A percentile compares a stretch with the other conserved stretches of the same genome.
phyloP scores from a whole-genome alignment of 1,140 invertebrate genomes.

The Drosophila serrata region DNA sequence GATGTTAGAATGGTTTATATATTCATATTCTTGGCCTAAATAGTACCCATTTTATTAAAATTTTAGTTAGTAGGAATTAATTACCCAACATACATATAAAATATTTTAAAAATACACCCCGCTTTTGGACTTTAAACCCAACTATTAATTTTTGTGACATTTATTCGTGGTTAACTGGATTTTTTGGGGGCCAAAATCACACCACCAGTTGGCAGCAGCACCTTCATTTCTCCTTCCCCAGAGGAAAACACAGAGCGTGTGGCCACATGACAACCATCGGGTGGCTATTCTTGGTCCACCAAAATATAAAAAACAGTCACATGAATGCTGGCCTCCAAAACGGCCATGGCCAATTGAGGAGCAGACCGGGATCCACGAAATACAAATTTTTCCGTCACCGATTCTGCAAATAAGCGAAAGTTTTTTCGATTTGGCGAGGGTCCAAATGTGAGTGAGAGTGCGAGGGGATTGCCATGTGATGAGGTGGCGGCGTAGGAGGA shows the following conservation, averaged over 20 bases:
- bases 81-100: background rate
- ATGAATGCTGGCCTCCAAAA: slow-evolving; percentile 72
- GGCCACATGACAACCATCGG: slow-evolving; percentile 61
- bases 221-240: slow-evolving; percentile 79
- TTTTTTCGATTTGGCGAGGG: slow-evolving; percentile 50
- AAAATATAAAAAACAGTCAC: slow-evolving; percentile 50
- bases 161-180: slow-evolving; percentile 6
- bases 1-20: background rate
- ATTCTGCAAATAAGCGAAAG: slow-evolving; percentile 54
- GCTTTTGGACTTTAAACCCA: background rate
- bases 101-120: background rate
- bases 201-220: slow-evolving; percentile 17
- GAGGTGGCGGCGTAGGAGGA: slow-evolving; percentile 50
- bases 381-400: slow-evolving; percentile 60
- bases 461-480: slow-evolving; percentile 33
- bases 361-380: slow-evolving; percentile 6
- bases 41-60: background rate
- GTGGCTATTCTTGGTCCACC: slow-evolving; percentile 55
- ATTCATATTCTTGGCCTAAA: background rate
- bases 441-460: slow-evolving; percentile 12
- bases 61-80: background rate
- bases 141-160: background rate
- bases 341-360: slow-evolving; percentile 67
- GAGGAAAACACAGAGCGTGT: background rate
- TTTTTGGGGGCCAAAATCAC: slow-evolving; percentile 22